These are phyloP conservation scores for Eira barbara DNA, from an alignment of 2,113 vertebrate genomes.

Conservation along the genomic window DNA sequence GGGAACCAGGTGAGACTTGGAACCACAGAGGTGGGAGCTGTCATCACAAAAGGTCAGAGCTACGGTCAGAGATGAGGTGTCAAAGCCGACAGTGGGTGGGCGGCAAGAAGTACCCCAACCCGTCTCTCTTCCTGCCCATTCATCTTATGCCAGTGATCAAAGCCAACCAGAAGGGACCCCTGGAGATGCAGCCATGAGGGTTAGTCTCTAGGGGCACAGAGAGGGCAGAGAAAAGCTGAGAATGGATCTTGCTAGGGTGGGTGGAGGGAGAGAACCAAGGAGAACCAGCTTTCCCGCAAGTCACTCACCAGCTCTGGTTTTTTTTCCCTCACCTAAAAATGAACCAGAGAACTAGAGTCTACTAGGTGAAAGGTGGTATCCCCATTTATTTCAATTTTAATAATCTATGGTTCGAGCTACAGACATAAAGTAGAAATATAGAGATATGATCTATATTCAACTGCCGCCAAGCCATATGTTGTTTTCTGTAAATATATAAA, in stretches of 20 bases:
- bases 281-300: neutral
- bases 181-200: accelerated
- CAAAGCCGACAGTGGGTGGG: neutral
- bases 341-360: neutral
- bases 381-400: neutral
- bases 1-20: neutral
- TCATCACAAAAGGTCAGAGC: neutral
- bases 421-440: neutral
- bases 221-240: neutral
- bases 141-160: no score
- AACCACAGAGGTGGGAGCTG: neutral
- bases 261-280: accelerated
- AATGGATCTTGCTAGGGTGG: accelerated
- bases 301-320: neutral
- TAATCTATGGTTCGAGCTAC: neutral
- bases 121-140: neutral
- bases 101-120: accelerated
- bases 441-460: neutral
- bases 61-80: neutral
- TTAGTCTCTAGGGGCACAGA: neutral
- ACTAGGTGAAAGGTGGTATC: neutral
- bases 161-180: neutral
- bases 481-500: slow-evolving; percentile 54
- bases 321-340: neutral
- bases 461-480: slow-evolving; percentile 24